Conservation (phyloP, 2,113 vertebrate genomes). For the Cebidichthys violaceus region DNA sequence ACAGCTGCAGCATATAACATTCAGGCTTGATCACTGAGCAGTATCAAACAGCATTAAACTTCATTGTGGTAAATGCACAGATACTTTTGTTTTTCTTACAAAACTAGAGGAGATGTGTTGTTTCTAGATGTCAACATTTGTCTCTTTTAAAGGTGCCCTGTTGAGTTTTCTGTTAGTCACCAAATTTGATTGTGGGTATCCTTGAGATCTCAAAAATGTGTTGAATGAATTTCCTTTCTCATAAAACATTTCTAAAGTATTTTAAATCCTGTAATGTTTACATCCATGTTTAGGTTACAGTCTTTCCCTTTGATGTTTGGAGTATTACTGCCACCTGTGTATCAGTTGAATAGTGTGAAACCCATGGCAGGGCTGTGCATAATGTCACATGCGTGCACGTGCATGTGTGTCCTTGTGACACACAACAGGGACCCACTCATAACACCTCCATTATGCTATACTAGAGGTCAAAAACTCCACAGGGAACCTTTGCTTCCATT, state of each 20-base stretch:
- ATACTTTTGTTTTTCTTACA: neutral
- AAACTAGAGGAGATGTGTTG: neutral
- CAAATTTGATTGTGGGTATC: neutral
- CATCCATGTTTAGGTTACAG: neutral
- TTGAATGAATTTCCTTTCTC: neutral
- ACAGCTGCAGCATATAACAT: constrained; percentile 5
- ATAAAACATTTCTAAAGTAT: neutral
- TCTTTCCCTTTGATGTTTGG: neutral
- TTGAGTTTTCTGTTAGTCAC: neutral
- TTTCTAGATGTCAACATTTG: neutral
- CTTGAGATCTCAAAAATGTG: neutral
- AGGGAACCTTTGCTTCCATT: neutral
- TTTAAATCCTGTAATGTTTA: neutral
- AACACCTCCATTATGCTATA: neutral
- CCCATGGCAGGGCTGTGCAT: neutral
- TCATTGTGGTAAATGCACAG: neutral
- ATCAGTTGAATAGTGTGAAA: neutral
- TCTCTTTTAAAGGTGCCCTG: neutral
- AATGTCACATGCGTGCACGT: neutral
- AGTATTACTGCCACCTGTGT: neutral
- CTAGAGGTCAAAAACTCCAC: constrained; percentile 2
- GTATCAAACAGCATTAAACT: neutral
- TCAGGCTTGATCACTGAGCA: neutral
- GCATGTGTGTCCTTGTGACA: neutral
- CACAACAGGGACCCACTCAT: neutral